Evolutionary conservation across 2,888 invertebrate species (phyloP), one percentile per base, ranked within the genome.

Genomic region (Thereva unica): DNA sequence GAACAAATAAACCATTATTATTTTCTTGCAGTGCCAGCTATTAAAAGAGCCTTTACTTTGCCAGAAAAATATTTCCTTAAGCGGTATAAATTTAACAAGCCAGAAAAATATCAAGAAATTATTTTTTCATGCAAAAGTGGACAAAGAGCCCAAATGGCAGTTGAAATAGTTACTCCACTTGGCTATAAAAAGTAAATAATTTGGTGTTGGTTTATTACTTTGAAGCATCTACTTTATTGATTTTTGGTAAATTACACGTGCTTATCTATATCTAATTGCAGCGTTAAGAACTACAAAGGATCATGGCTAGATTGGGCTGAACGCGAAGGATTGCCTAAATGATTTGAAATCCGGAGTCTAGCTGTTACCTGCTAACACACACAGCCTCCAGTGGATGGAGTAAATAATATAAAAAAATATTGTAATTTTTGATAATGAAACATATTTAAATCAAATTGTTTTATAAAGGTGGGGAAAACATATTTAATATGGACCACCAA

Each of bases 91-190:
- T 45, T 53, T 68, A 73, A 79, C 1, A 87, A 87, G 73, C 89
- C 89, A 6, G 68, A 75, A 4, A 78, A 82, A 69, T 77, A 84
- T 54, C 81, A 83, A 6, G 83, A 84, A 75, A 82, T 90, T 3
- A 86, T 90, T 71, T 84, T 90, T 71, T 86, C 86, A 67, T 90
- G 90, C 73, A 86, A 83, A 79, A 83, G 85, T 68, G 90, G 90
- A 7, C 86, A 80, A 73, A 83, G 90, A 74, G 87, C 89, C 71
- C 83, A 81, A 6, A 84, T 80, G 74, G 89, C 89, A 4, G 85
- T 87, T 72, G 82, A 85, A 73, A 83, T 83, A 72, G 84, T 76
- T 1, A 56, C 68, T 0, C 64, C 69, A 0, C 56, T 79, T 41
- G 79, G 79, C 0, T 79, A 73, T 40, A 74, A 66, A 40, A 77